phyloP scores from a whole-genome alignment of 2,113 vertebrate genomes.

The Loxodonta africana region DNA sequence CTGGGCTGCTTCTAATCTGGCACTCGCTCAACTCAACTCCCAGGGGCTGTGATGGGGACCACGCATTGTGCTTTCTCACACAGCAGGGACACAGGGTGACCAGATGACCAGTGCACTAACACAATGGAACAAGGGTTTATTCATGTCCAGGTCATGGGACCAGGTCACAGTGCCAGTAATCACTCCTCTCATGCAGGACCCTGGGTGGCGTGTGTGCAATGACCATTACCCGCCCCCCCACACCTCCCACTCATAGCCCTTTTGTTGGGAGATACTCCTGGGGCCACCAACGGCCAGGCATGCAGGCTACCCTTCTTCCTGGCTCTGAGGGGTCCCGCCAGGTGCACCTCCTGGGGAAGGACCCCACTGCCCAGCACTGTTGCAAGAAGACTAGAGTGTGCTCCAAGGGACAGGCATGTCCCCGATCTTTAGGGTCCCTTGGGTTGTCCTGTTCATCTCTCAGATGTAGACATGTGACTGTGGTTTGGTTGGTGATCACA shows the following conservation, averaged over 20 bases:
- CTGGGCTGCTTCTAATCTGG: background rate
- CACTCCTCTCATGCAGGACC: background rate
- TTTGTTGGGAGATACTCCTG: background rate
- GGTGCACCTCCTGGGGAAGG: background rate
- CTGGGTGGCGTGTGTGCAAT: background rate
- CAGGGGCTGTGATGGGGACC: background rate
- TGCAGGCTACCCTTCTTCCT: rapidly evolving
- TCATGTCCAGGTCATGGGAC: background rate
- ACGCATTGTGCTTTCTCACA: background rate
- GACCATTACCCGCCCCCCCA: no score
- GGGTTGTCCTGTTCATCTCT: background rate
- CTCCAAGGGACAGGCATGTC: background rate
- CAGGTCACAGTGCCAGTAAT: rapidly evolving
- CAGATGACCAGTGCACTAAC: background rate
- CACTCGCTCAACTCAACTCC: background rate
- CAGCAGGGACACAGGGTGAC: background rate
- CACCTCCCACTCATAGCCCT: background rate
- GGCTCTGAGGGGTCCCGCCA: background rate
- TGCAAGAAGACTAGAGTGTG: rapidly evolving
- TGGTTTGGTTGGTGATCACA: background rate
- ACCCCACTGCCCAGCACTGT: rapidly evolving
- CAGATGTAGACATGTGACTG: background rate
- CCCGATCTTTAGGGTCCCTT: rapidly evolving
- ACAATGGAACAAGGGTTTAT: background rate
- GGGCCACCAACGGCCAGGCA: background rate